Evolutionary conservation across 1,140 invertebrate species (phyloP).

Genomic region (Mamestra configurata): DNA sequence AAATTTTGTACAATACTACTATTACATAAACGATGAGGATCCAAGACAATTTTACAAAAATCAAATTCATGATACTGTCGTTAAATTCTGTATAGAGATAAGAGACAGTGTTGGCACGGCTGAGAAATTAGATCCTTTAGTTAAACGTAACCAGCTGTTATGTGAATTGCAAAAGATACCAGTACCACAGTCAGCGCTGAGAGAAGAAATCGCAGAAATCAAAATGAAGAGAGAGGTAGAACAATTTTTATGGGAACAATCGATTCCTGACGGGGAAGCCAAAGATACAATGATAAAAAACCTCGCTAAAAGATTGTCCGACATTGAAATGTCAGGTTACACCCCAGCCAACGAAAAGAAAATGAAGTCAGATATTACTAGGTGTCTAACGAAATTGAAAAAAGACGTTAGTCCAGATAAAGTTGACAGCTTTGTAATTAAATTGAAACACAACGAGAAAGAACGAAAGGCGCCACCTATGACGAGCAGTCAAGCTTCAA

Average conservation of each 20-base stretch:
- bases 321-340: slow-evolving; percentile 61
- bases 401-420: slow-evolving; percentile 50
- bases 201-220: slow-evolving; percentile 66
- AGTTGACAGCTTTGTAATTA: slow-evolving; percentile 60
- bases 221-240: slow-evolving; percentile 64
- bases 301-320: slow-evolving; percentile 61
- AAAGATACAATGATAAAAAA: slow-evolving; percentile 56
- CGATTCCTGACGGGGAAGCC: slow-evolving; percentile 43
- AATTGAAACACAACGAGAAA: slow-evolving; percentile 60
- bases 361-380: slow-evolving; percentile 65
- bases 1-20: slow-evolving; percentile 65
- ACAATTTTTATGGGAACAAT: slow-evolving; percentile 62
- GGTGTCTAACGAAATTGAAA: slow-evolving; percentile 58
- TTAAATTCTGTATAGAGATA: slow-evolving; percentile 54
- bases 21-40: slow-evolving; percentile 60
- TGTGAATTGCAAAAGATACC: slow-evolving; percentile 68
- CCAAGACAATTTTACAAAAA: slow-evolving; percentile 59
- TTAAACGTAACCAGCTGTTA: slow-evolving; percentile 63
- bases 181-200: slow-evolving; percentile 54
- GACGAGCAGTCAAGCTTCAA: neutral
- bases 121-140: slow-evolving; percentile 53
- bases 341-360: slow-evolving; percentile 54
- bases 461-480: slow-evolving; percentile 49
- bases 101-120: slow-evolving; percentile 25
- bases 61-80: slow-evolving; percentile 57